Base-by-base conservation (phyloP, 2,113 vertebrate genomes). In the Tetraodon nigroviridis region DNA sequence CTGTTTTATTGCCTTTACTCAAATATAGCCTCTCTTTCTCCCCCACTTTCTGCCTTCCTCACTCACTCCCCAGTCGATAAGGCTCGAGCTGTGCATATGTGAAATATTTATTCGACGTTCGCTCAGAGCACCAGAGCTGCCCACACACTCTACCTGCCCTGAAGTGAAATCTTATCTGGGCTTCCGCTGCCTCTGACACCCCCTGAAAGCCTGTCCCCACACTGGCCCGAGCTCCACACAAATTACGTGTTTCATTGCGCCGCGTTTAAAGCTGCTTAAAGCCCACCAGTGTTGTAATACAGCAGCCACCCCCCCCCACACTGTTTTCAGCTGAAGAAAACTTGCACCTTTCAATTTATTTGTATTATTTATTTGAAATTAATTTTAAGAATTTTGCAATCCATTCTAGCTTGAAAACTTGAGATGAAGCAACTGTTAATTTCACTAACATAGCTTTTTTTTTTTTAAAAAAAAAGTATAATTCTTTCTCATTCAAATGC, bases 331-430 rank as follows among this genome's bases (percentile, higher is more conserved):
- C 29, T 10, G 29, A 37, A 11, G 7, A 1, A 37, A 37, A 37
- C 8, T 37, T 37, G 32, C 32, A 37, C 32, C 6, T 37, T 8
- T 11, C 32, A 8, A 37, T 37, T 37, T 37, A 37, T 37, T 2
- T 37, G 32, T 12, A 37, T 37, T 37, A 37, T 64, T 71, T 59
- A 78, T 77, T 58, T 42, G 58, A 55, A 84, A 93, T 91, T 93
- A 93, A 94, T 93, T 93, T 91, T 89, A 88, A 86, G 90, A 90
- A 89, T 89, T 91, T 91, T 91, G 74, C 88, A 84, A 88, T 32
- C 29, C 41, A 11, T 3, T 2, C 15, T 15, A 44, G 8, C 13
- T 41, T 41, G 3, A 3, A 42, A 42, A 42, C 10, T 11, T 42
- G 40, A 14, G 40, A 42, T 42, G 24, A 27, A 27, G 24, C 24